phyloP scores from a whole-genome alignment of 2,888 invertebrate species.

The Embidobia sp. region DNA sequence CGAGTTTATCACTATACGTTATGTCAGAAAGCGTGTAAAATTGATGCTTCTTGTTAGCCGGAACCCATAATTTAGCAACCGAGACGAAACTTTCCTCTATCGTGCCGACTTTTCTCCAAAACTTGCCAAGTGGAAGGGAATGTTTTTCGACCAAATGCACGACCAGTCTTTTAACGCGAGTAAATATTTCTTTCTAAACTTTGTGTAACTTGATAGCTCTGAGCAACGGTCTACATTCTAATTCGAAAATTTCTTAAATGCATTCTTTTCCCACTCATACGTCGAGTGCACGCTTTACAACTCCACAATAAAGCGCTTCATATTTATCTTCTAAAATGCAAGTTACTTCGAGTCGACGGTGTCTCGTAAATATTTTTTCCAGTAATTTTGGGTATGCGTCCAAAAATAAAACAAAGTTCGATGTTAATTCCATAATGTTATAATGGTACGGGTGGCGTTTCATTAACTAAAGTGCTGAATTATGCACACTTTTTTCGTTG shows the following conservation, averaged over 20 bases:
- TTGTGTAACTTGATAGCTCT: slow-evolving; percentile 53
- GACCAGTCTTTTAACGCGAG: slow-evolving; percentile 40
- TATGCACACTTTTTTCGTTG: slow-evolving; percentile 4
- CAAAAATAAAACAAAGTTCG: too few species aligned
- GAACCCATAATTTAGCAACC: slow-evolving; percentile 69
- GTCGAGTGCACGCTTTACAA: too few species aligned
- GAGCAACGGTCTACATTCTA: slow-evolving; percentile 25
- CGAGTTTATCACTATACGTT: slow-evolving; percentile 13
- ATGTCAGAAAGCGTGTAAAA: slow-evolving; percentile 26
- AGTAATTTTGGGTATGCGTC: too few species aligned
- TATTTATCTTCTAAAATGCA: background rate
- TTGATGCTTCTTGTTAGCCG: slow-evolving; percentile 55
- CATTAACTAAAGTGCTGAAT: slow-evolving; percentile 16
- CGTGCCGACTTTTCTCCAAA: slow-evolving; percentile 59
- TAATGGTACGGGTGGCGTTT: background rate
- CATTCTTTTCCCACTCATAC: background rate
- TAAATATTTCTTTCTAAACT: slow-evolving; percentile 70
- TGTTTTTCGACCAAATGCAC: slow-evolving; percentile 68
- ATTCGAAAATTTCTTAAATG: slow-evolving; percentile 24
- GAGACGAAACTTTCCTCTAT: slow-evolving; percentile 63
- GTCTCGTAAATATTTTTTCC: too few species aligned
- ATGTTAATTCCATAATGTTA: too few species aligned
- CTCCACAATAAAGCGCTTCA: background rate
- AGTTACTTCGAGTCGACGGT: too few species aligned
- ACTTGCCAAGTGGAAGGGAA: slow-evolving; percentile 70